Conservation (phyloP, 1,140 invertebrate genomes). For the Dinothrombium tinctorium region DNA sequence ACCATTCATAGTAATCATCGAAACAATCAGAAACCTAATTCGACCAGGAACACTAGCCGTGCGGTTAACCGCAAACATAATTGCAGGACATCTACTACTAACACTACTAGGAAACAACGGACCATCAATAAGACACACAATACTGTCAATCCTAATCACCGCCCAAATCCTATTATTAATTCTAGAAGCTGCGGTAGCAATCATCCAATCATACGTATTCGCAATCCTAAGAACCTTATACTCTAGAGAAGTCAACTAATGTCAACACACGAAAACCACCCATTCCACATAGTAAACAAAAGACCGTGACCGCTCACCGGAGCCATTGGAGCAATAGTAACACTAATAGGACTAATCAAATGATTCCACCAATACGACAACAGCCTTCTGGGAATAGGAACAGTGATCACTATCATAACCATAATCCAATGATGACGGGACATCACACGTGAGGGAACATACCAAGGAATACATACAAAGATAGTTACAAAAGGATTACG, state of each 20-base stretch:
- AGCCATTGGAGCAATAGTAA: slow-evolving; percentile 22
- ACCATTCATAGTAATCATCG: slow-evolving; percentile 24
- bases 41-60: slow-evolving; percentile 34
- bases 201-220: slow-evolving; percentile 33
- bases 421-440: slow-evolving; percentile 36
- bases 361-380: slow-evolving; percentile 25
- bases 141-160: slow-evolving; percentile 21
- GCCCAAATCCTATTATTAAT: slow-evolving; percentile 26
- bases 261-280: not conserved
- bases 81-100: slow-evolving; percentile 35
- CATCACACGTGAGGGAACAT: slow-evolving; percentile 22
- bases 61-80: slow-evolving; percentile 39
- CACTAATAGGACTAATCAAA: slow-evolving; percentile 24
- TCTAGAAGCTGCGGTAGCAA: slow-evolving; percentile 25
- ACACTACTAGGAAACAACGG: slow-evolving; percentile 26
- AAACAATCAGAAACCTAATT: slow-evolving; percentile 26
- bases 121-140: slow-evolving; percentile 15
- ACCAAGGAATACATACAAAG: slow-evolving; percentile 22
- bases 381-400: slow-evolving; percentile 23
- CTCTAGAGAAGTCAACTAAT: slow-evolving; percentile 8
- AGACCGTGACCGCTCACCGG: slow-evolving; percentile 29
- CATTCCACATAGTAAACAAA: slow-evolving; percentile 11
- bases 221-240: slow-evolving; percentile 9
- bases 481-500: slow-evolving; percentile 25
- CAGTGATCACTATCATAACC: slow-evolving; percentile 24